A percentile compares a stretch with the other conserved stretches of the same genome.
phyloP scores from a whole-genome alignment of 23 tunicate genomes.

The Clavelina lepadiformis region DNA sequence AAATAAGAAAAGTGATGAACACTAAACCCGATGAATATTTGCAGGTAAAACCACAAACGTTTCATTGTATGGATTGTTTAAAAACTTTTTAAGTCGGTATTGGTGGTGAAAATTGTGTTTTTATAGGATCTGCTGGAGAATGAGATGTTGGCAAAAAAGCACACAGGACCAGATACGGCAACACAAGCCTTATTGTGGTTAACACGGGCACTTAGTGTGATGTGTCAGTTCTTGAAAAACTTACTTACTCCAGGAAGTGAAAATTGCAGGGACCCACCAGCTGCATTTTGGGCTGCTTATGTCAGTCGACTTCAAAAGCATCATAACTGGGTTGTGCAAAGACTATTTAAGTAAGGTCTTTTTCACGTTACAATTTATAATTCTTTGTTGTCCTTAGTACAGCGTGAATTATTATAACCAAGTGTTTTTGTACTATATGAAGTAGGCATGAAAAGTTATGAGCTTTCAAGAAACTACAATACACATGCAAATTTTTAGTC shows the following conservation, averaged over 20 bases:
- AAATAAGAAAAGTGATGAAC: constrained; percentile 16
- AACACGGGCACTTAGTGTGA: constrained; percentile 37
- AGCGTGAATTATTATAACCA: no score
- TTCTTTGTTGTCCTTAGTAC: no score
- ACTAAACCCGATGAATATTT: no score
- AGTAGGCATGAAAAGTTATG: no score
- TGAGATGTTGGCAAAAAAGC: constrained; percentile 24
- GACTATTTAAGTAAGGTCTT: constrained; percentile 39
- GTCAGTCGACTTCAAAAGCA: constrained; percentile 19
- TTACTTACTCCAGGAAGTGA: constrained; percentile 8
- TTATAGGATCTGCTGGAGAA: constrained; percentile 20
- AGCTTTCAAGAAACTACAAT: no score
- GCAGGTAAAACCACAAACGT: constrained; percentile 10
- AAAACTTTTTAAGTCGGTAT: no score
- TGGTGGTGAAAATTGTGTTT: neutral
- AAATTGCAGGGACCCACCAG: constrained; percentile 6
- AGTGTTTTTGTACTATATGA: no score
- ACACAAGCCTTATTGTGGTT: constrained; percentile 67
- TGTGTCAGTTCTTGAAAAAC: constrained; percentile 22
- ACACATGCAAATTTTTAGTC: no score
- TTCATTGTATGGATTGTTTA: neutral
- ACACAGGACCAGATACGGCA: constrained; percentile 45
- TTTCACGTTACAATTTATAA: neutral
- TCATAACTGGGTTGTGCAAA: constrained; percentile 80
- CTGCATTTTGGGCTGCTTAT: constrained; percentile 30